Percentiles rank a stretch among this genome's conserved stretches.
phyloP scores from a whole-genome alignment of 2,888 invertebrate species.

The Timandra comae region DNA sequence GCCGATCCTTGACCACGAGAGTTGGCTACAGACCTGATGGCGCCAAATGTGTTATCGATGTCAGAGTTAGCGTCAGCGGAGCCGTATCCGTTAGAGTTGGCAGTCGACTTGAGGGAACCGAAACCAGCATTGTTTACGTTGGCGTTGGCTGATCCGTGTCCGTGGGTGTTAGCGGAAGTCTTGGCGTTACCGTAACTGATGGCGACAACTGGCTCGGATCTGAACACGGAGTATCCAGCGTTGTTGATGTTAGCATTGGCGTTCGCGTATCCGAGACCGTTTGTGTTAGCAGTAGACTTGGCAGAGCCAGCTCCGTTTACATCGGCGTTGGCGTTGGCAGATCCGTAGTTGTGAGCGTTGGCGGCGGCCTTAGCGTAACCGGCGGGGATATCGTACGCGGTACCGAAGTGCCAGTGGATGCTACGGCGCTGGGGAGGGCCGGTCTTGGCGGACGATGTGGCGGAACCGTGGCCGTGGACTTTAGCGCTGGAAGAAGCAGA shows the following conservation, averaged over 20 bases:
- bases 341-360: conserved; percentile 21
- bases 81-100: conserved; percentile 30
- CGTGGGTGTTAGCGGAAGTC: conserved; percentile 25
- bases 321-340: conserved; percentile 28
- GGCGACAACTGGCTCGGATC: conserved; percentile 27
- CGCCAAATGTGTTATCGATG: conserved; percentile 12
- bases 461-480: conserved; percentile 34
- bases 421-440: conserved; percentile 28
- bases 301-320: conserved; percentile 27
- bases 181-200: conserved; percentile 26
- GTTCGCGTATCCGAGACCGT: conserved; percentile 34
- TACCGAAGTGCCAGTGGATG: conserved; percentile 60
- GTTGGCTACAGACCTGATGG: conserved; percentile 21
- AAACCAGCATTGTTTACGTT: conserved; percentile 3
- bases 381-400: conserved; percentile 45
- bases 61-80: conserved; percentile 30
- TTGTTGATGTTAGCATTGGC: conserved; percentile 40
- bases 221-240: conserved; percentile 34
- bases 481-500: conserved; percentile 48
- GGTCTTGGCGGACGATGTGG: conserved; percentile 35
- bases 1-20: conserved; percentile 12
- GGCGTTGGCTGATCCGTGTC: conserved; percentile 17
- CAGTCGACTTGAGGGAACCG: conserved; percentile 24
- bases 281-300: conserved; percentile 34
- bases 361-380: conserved; percentile 32